Conservation (phyloP, 2,113 vertebrate genomes). For the Lepus americanus region DNA sequence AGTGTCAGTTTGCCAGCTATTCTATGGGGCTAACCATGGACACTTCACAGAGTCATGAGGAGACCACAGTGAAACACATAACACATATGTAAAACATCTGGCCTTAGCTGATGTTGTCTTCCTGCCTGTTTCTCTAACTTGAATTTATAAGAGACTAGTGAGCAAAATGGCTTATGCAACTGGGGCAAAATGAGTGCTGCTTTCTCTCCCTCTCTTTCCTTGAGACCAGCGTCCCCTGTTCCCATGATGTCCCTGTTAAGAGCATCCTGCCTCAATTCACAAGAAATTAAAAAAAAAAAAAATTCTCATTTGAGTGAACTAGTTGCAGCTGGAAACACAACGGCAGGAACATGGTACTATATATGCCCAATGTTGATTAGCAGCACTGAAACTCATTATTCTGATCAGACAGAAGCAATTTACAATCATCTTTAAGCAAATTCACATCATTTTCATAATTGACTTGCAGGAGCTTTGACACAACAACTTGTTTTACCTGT, state of each 20-base stretch:
- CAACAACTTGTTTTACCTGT: constrained; percentile 77
- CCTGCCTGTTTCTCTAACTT: background rate
- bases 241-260: background rate
- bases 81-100: background rate
- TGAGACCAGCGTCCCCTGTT: background rate
- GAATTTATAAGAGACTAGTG: constrained; percentile 57
- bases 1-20: background rate
- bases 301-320: constrained; percentile 78
- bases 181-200: constrained; percentile 61
- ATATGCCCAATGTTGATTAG: constrained; percentile 81
- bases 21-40: background rate
- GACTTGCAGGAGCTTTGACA: constrained; percentile 79
- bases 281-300: constrained; percentile 73
- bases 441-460: constrained; percentile 84
- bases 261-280: background rate
- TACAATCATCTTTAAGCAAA: constrained; percentile 88
- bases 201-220: constrained; percentile 44
- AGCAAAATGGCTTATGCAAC: constrained; percentile 61
- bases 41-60: background rate
- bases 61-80: background rate
- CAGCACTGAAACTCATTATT: constrained; percentile 84
- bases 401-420: constrained; percentile 87
- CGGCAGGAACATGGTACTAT: constrained; percentile 71
- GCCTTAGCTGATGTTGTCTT: background rate
- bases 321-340: constrained; percentile 79